Evolutionary conservation across 2,113 vertebrate species (phyloP).

Genomic region (Cavia porcellus): DNA sequence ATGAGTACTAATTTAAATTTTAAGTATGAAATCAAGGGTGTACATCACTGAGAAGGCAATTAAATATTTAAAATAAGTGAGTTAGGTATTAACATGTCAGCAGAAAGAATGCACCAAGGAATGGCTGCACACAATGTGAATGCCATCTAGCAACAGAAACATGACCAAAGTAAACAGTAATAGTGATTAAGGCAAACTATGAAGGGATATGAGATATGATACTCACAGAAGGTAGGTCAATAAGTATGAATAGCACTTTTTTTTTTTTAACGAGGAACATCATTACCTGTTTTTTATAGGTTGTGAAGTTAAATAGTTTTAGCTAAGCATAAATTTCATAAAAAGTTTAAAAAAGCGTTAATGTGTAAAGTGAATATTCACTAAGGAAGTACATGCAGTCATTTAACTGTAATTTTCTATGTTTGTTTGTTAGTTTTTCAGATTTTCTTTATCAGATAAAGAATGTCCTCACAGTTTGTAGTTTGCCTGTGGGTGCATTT

Average conservation of each 20-base stretch:
- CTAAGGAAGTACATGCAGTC: background rate
- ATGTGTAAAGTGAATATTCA: background rate
- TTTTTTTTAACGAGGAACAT: background rate
- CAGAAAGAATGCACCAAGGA: background rate
- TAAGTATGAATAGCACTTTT: background rate
- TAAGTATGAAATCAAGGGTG: background rate
- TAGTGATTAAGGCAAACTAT: background rate
- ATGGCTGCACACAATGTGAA: background rate
- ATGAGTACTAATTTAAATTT: background rate
- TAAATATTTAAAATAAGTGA: background rate
- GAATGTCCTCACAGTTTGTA: background rate
- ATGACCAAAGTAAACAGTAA: background rate
- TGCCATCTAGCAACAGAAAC: background rate
- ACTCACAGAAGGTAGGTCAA: background rate
- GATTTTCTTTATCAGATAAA: background rate
- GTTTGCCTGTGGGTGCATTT: background rate
- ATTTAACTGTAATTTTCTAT: background rate
- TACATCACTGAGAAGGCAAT: background rate
- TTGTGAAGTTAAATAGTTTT: background rate
- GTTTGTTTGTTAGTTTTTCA: background rate
- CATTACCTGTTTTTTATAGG: background rate
- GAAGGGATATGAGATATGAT: background rate
- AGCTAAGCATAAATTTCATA: background rate
- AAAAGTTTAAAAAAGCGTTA: background rate
- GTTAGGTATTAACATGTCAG: background rate